Base-by-base conservation (phyloP, 2,113 vertebrate genomes). In the Phaethon lepturus region DNA sequence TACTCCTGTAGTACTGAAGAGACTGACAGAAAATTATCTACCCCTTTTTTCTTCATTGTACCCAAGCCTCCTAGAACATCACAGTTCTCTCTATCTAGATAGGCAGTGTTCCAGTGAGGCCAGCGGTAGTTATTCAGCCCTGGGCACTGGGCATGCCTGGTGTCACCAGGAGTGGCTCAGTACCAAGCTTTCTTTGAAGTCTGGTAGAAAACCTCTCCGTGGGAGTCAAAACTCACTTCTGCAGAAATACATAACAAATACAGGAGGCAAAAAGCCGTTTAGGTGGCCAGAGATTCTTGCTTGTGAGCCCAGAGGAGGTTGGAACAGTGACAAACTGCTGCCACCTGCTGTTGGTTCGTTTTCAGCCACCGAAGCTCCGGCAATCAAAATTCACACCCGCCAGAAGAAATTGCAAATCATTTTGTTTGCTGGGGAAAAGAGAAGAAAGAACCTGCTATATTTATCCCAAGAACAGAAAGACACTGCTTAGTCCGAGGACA, bases 311-410 rank as follows among this genome's bases (percentile, higher is more conserved):
- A 35, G 24, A 23, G 25, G 50, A 73, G 25, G 23, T 25, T 55
- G 72, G 74, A 75, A 90, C 84, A 0, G 1, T 52, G 82, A 58
- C 72, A n/a, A 78, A 47, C 64, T 91, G 81, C 83, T 95, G 95
- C 96, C 94, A 95, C 90, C 97, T 96, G 77, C 44, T 67, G 86
- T 71, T 47, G 20, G 31, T 72, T 84, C 42, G 10, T 95, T 89
- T 95, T 75, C 84, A 77, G 55, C 59, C 63, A 58, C 55, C 0
- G 2, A 55, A 87, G 42, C 42, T 85, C 24, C 50, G 38, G 50
- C 35, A 62, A 96, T 82, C 44, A 28, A 35, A 86, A 77, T 62
- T 62, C 20, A 15, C 38, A 62, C 86, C 38, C 74, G n/a, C 68
- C 60, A 38, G 63, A 45, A 62, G 72, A 91, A 84, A 76, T 29